These are phyloP conservation scores for Orientallactaga bullata DNA, from an alignment of 2,113 vertebrate genomes.

Conservation along the genomic window DNA sequence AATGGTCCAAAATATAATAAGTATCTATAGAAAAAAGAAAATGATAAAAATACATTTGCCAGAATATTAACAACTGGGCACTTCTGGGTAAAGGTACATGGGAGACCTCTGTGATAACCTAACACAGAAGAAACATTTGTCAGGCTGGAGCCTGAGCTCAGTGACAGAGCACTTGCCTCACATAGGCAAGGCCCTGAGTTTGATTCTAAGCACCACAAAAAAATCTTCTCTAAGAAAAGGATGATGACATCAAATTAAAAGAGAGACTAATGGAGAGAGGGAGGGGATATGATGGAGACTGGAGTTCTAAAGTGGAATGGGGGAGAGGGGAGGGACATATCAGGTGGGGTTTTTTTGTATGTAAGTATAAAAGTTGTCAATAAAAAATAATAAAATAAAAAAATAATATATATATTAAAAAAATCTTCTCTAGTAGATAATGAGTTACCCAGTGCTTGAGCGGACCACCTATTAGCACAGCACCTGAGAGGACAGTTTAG, in stretches of 20 bases:
- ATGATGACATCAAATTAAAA: no score
- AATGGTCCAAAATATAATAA: conserved; percentile 1
- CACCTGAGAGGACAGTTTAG: background rate
- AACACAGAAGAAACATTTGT: conserved; percentile 5
- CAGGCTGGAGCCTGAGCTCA: background rate
- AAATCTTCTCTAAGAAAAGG: background rate
- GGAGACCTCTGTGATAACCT: background rate
- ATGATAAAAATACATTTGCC: background rate
- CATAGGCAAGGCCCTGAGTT: background rate
- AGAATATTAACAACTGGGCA: background rate
- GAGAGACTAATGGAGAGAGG: no score
- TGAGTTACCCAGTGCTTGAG: background rate
- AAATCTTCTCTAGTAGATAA: background rate
- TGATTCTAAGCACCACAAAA: background rate
- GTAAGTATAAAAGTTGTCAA: no score
- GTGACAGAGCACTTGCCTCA: background rate
- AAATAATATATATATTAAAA: no score
- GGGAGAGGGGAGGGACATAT: no score
- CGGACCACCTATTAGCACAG: background rate
- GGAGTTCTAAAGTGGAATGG: no score
- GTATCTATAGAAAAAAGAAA: background rate
- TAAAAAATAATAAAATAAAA: no score
- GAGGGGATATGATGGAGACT: no score
- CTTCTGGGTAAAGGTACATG: background rate
- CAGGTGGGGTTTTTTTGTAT: no score